Percentiles rank a stretch among this genome's conserved stretches.
Evolutionary conservation across 2,113 vertebrate species (phyloP).

Genomic region (Onychorhynchus coronatus): DNA sequence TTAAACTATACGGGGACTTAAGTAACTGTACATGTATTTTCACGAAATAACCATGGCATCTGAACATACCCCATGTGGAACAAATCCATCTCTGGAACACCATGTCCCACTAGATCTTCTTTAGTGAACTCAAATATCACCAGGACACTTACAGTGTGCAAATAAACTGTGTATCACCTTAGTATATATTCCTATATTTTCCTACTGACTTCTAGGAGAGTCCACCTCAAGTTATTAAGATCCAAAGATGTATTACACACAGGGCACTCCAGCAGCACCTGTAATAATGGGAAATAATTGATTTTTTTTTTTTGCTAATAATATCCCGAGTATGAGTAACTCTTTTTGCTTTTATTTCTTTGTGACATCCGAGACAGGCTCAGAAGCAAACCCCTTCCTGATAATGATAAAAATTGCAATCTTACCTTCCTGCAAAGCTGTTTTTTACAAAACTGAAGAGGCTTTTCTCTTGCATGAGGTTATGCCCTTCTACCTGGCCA

Average conservation of each 20-base stretch:
- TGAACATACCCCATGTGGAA: neutral
- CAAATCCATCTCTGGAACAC: neutral
- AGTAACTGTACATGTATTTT: slow-evolving; percentile 9
- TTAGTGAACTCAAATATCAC: slow-evolving; percentile 50
- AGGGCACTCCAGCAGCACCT: neutral
- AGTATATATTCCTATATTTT: neutral
- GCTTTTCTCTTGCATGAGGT: neutral
- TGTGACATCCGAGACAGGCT: neutral
- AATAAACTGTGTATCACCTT: slow-evolving; percentile 48
- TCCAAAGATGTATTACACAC: neutral
- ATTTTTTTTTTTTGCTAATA: neutral
- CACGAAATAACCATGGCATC: slow-evolving; percentile 58
- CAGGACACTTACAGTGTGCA: slow-evolving; percentile 56
- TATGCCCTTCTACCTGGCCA: neutral
- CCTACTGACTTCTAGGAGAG: neutral
- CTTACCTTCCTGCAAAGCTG: neutral
- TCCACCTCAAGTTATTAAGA: neutral
- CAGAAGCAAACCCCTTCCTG: neutral
- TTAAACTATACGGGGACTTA: neutral
- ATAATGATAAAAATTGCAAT: neutral
- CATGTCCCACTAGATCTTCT: slow-evolving; percentile 46
- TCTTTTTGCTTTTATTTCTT: neutral
- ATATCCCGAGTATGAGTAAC: neutral
- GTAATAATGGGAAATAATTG: neutral
- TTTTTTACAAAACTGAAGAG: neutral